These are phyloP conservation scores for Nomada hirtipes DNA, from an alignment of 2,888 invertebrate species.

Conservation along the genomic window DNA sequence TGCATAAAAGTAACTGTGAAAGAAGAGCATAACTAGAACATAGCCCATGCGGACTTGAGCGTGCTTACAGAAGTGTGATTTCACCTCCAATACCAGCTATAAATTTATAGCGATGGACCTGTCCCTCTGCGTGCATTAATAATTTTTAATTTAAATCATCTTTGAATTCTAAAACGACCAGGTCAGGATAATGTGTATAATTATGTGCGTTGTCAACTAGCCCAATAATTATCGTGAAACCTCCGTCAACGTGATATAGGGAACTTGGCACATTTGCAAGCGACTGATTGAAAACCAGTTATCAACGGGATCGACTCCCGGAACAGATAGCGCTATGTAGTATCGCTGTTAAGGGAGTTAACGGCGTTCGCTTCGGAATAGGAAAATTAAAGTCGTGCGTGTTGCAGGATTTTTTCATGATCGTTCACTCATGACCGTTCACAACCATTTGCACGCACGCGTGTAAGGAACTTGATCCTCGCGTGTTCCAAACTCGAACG, in stretches of 20 bases:
- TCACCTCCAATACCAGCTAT: no score
- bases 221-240: slow-evolving; percentile 35
- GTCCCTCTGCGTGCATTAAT: no score
- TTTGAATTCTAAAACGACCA: neutral
- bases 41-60: no score
- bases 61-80: no score
- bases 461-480: slow-evolving; percentile 11
- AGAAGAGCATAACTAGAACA: no score
- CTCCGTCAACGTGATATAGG: slow-evolving; percentile 41
- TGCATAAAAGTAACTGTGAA: no score
- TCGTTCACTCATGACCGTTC: slow-evolving; percentile 24
- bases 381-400: slow-evolving; percentile 38
- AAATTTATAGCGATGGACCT: no score
- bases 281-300: slow-evolving; percentile 57
- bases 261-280: slow-evolving; percentile 19
- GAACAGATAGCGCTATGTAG: slow-evolving; percentile 12
- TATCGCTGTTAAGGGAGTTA: slow-evolving; percentile 9
- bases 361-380: slow-evolving; percentile 24
- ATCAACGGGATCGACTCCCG: slow-evolving; percentile 29
- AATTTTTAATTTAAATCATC: neutral
- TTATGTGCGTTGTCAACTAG: neutral
- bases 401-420: slow-evolving; percentile 35
- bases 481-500: slow-evolving; percentile 10
- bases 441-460: neutral
- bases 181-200: no score